Percentiles rank a stretch among this genome's conserved stretches.
phyloP scores from a whole-genome alignment of 37 sponge, comb jelly and placozoan genomes.

The Spongilla lacustris region DNA sequence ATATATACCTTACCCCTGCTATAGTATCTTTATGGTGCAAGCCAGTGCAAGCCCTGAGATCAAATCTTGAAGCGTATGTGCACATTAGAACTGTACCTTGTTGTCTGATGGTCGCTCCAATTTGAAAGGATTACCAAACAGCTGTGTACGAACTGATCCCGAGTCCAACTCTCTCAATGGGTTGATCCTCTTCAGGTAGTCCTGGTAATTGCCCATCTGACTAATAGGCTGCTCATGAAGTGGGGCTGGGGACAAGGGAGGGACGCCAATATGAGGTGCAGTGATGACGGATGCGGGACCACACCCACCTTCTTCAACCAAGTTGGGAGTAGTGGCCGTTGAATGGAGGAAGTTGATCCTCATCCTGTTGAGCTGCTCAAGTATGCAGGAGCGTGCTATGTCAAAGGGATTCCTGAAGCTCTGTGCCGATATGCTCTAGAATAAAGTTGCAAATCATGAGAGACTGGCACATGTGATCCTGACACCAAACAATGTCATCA shows the following conservation, averaged over 20 bases:
- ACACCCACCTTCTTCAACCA: slow-evolving; percentile 63
- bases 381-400: slow-evolving; percentile 55
- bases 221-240: slow-evolving; percentile 82
- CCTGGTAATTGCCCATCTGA: slow-evolving; percentile 98
- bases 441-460: not conserved
- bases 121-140: slow-evolving; percentile 94
- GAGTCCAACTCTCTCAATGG: slow-evolving; percentile 90
- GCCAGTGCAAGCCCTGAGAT: too few relatives aligned
- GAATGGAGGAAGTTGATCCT: slow-evolving; percentile 63
- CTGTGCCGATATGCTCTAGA: slow-evolving; percentile 34
- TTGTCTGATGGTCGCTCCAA: slow-evolving; percentile 79
- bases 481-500: too few relatives aligned
- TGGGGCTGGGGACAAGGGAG: slow-evolving; percentile 21
- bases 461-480: too few relatives aligned
- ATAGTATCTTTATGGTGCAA: too few relatives aligned
- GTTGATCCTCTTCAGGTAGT: slow-evolving; percentile 82
- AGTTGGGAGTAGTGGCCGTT: slow-evolving; percentile 45
- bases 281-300: too few relatives aligned
- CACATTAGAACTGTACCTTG: slow-evolving; percentile 7
- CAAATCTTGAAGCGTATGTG: too few relatives aligned
- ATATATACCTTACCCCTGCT: too few relatives aligned
- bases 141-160: slow-evolving; percentile 84
- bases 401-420: slow-evolving; percentile 82
- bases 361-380: slow-evolving; percentile 74
- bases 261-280: not conserved